phyloP scores from a whole-genome alignment of 2,797 vertebrate species.

The Salmo trutta region DNA sequence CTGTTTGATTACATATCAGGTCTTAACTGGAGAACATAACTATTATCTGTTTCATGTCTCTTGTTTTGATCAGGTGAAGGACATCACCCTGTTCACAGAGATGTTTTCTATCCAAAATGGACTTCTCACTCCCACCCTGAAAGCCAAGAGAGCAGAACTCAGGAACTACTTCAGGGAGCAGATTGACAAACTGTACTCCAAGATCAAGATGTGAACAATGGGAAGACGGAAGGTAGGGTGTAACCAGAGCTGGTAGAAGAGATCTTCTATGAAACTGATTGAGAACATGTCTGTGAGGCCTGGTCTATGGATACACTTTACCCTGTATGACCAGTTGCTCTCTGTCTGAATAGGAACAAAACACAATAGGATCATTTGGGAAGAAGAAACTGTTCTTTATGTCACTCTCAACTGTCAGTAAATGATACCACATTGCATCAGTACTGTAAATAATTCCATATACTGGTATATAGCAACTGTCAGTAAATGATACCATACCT shows the following conservation, averaged over 20 bases:
- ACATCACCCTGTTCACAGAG: slow-evolving; percentile 81
- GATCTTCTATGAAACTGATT: not conserved
- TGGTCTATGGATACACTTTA: not conserved
- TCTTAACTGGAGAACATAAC: not conserved
- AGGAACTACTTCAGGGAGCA: slow-evolving; percentile 82
- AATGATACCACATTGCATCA: not conserved
- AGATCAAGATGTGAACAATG: slow-evolving; percentile 73
- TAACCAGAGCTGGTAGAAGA: not conserved
- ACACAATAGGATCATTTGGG: slow-evolving; percentile 4
- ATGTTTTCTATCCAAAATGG: slow-evolving; percentile 89
- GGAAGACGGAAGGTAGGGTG: not conserved
- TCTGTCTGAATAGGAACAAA: not conserved
- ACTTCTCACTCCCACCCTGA: slow-evolving; percentile 94
- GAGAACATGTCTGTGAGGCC: not conserved
- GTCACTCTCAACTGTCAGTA: not conserved
- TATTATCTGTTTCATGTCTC: not conserved
- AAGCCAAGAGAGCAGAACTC: slow-evolving; percentile 88
- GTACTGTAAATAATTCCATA: slow-evolving; percentile 1
- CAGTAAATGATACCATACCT: not conserved
- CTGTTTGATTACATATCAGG: not conserved
- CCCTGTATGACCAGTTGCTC: not conserved
- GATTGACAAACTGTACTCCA: slow-evolving; percentile 88
- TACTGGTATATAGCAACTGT: not conserved
- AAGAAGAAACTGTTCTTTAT: not conserved
- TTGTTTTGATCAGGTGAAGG: slow-evolving; percentile 79